phyloP scores from a whole-genome alignment of 2,797 vertebrate genomes.

The Coccyzus lansbergi region DNA sequence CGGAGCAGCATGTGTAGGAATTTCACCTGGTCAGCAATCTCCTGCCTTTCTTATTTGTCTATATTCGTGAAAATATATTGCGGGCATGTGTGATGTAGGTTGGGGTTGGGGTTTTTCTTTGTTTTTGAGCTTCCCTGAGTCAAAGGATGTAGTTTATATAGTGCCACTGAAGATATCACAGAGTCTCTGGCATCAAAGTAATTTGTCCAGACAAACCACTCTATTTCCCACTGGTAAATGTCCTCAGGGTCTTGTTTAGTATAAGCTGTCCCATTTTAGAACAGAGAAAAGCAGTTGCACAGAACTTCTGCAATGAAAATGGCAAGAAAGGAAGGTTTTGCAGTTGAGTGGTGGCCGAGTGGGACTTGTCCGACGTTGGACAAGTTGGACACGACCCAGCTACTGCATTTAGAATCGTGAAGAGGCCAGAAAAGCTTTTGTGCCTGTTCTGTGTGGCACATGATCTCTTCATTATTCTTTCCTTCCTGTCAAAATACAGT shows the following conservation, averaged over 20 bases:
- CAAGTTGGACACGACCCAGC: not conserved
- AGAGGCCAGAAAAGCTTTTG: not conserved
- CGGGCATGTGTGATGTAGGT: not conserved
- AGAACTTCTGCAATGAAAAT: accelerated
- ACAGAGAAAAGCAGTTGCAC: not conserved
- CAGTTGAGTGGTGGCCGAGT: not conserved
- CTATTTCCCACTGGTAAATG: not conserved
- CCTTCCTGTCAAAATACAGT: not conserved
- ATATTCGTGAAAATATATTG: not conserved
- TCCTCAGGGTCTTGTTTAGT: not conserved
- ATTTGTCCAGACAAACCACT: not conserved
- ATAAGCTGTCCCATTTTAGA: not conserved
- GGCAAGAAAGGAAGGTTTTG: not conserved
- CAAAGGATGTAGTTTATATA: not conserved
- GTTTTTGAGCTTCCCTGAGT: not conserved
- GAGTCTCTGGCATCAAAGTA: not conserved
- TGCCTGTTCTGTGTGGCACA: not conserved
- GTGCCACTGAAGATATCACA: not conserved
- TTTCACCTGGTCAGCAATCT: not conserved
- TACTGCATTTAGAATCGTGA: not conserved
- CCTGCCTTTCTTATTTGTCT: not conserved
- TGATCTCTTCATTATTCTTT: not conserved
- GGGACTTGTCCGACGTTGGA: not conserved
- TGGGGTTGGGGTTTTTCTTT: not conserved
- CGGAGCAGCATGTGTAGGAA: not conserved